These are phyloP conservation scores for Acleris cristana DNA, from an alignment of 2,888 invertebrate species.

Conservation along the genomic window DNA sequence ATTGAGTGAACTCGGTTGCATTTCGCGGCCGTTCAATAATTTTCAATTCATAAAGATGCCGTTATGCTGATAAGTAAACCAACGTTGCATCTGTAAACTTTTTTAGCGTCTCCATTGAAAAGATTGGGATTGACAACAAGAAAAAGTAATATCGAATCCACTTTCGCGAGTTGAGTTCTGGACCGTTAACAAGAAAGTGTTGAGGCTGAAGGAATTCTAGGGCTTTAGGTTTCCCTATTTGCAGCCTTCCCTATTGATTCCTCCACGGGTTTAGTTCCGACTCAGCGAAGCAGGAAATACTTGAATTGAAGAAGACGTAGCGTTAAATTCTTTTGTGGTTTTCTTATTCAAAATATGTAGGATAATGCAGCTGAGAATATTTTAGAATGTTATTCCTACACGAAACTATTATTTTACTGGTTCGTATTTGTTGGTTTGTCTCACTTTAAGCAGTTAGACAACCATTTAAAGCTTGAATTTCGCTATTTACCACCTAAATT, in stretches of 20 bases:
- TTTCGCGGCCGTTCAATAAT: background rate
- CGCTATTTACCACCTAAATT: background rate
- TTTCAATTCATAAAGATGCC: background rate
- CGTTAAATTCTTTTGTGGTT: constrained; percentile 8
- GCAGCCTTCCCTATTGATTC: constrained; percentile 36
- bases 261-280: constrained; percentile 32
- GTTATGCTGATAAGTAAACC: background rate
- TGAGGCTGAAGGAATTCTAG: constrained; percentile 27
- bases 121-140: constrained; percentile 5
- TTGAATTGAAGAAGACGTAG: constrained; percentile 34
- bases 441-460: too few relatives aligned
- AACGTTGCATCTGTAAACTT: constrained; percentile 6
- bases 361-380: background rate
- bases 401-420: too few relatives aligned
- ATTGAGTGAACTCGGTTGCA: background rate
- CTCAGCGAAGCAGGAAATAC: constrained; percentile 38
- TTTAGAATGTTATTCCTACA: background rate
- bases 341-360: background rate
- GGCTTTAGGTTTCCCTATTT: constrained; percentile 28
- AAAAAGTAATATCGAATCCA: constrained; percentile 21
- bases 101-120: constrained; percentile 1
- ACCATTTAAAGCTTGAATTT: too few relatives aligned
- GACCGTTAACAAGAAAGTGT: constrained; percentile 19
- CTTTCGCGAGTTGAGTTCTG: constrained; percentile 17
- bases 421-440: too few relatives aligned